These are phyloP conservation scores for Eulimnadia texana DNA, from an alignment of 1,140 invertebrate genomes.

Conservation along the genomic window DNA sequence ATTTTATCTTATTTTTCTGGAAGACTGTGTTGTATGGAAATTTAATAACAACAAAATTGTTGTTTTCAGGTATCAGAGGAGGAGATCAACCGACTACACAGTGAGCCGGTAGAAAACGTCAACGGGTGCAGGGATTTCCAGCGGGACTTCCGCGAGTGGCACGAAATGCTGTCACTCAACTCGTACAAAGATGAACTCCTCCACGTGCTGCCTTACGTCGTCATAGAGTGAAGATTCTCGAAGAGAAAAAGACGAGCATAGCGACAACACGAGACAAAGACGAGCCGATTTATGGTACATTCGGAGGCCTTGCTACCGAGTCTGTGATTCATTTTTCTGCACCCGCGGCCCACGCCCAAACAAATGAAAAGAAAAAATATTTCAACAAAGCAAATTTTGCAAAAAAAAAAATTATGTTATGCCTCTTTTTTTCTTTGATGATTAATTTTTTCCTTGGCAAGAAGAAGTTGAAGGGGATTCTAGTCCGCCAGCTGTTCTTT, in stretches of 20 bases:
- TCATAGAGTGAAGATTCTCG: conserved; percentile 49
- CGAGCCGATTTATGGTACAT: not conserved
- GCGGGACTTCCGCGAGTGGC: conserved; percentile 61
- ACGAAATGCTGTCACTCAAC: conserved; percentile 52
- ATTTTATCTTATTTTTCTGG: too few species aligned
- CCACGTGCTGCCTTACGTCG: conserved; percentile 81
- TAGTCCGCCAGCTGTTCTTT: not conserved
- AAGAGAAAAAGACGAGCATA: too few species aligned
- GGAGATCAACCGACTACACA: conserved; percentile 31
- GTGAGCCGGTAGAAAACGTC: conserved; percentile 35
- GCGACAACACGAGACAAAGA: not conserved
- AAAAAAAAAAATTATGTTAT: too few species aligned
- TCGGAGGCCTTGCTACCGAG: not conserved
- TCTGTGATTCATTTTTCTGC: not conserved
- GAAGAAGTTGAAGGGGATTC: not conserved
- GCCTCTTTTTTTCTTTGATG: too few species aligned
- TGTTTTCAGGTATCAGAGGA: conserved; percentile 25
- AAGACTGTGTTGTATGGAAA: too few species aligned
- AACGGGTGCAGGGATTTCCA: conserved; percentile 44
- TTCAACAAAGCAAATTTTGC: not conserved
- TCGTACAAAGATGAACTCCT: conserved; percentile 54
- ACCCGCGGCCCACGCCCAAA: not conserved
- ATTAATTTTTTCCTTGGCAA: not conserved
- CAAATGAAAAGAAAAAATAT: not conserved
- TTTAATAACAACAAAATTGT: conserved; percentile 18